Conservation (phyloP, 2,888 invertebrate genomes). For the Meta bourneti region DNA sequence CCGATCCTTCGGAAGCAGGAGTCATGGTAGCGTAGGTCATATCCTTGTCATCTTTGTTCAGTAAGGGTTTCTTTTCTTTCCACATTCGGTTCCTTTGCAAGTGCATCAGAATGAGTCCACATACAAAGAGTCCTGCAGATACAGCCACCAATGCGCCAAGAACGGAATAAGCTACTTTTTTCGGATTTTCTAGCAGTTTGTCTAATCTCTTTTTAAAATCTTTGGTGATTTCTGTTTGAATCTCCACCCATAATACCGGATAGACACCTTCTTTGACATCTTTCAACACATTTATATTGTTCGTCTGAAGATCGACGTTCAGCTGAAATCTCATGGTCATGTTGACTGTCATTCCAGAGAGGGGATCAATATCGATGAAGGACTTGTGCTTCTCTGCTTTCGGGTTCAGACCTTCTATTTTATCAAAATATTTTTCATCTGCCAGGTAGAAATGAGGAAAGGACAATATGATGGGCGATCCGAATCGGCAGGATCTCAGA, state of each 20-base stretch:
- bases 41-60: neutral
- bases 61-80: neutral
- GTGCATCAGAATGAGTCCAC: neutral
- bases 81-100: neutral
- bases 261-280: constrained; percentile 38
- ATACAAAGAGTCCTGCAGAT: neutral
- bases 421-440: neutral
- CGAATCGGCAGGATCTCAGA: constrained; percentile 72
- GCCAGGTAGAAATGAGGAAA: constrained; percentile 70
- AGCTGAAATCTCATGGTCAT: constrained; percentile 51
- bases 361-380: constrained; percentile 93
- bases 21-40: neutral
- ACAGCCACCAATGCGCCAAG: constrained; percentile 21
- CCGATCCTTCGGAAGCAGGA: neutral
- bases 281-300: neutral
- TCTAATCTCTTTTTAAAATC: constrained; percentile 40
- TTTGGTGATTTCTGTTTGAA: constrained; percentile 10
- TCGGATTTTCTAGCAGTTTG: neutral
- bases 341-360: constrained; percentile 80
- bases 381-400: constrained; percentile 83
- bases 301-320: constrained; percentile 35
- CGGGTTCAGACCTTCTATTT: constrained; percentile 45
- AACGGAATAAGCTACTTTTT: constrained; percentile 11
- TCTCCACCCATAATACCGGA: constrained; percentile 66
- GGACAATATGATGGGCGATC: constrained; percentile 73